Conservation (phyloP, 2,888 invertebrate genomes). For the Laothoe populi region DNA sequence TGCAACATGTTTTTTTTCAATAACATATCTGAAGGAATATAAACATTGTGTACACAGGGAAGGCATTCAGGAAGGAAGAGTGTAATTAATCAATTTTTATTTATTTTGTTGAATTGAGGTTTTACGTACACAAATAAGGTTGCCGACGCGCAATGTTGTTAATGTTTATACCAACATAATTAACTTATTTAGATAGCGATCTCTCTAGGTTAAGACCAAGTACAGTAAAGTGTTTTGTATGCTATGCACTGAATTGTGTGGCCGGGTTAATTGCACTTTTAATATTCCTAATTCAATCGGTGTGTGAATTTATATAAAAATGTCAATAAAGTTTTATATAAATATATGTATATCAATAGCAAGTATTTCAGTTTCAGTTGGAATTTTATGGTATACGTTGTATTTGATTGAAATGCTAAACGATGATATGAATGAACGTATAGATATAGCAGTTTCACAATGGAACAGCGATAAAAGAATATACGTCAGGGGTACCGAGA, state of each 20-base stretch:
- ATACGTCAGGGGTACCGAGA: too few species aligned
- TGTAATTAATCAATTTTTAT: conserved; percentile 47
- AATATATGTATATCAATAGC: too few species aligned
- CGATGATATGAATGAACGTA: too few species aligned
- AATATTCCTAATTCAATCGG: neutral
- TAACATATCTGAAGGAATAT: conserved; percentile 4
- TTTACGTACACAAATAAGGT: conserved; percentile 54
- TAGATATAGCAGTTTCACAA: too few species aligned
- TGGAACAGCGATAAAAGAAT: too few species aligned
- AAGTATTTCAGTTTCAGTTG: too few species aligned
- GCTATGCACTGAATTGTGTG: conserved; percentile 40
- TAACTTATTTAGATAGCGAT: conserved; percentile 62
- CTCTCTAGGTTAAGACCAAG: conserved; percentile 77
- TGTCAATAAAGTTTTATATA: too few species aligned
- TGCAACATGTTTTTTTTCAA: neutral
- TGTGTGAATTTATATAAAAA: neutral
- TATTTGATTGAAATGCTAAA: too few species aligned
- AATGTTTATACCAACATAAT: conserved; percentile 56
- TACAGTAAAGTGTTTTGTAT: conserved; percentile 52
- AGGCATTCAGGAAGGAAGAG: conserved; percentile 45
- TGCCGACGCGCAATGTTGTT: conserved; percentile 53
- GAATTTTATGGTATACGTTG: too few species aligned
- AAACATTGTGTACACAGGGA: conserved; percentile 7
- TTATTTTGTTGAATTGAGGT: conserved; percentile 45
- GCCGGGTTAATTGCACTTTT: conserved; percentile 34